A percentile compares a stretch with the other conserved stretches of the same genome.
phyloP scores from a whole-genome alignment of 2,113 vertebrate species.

The Zosterops pallidus region DNA sequence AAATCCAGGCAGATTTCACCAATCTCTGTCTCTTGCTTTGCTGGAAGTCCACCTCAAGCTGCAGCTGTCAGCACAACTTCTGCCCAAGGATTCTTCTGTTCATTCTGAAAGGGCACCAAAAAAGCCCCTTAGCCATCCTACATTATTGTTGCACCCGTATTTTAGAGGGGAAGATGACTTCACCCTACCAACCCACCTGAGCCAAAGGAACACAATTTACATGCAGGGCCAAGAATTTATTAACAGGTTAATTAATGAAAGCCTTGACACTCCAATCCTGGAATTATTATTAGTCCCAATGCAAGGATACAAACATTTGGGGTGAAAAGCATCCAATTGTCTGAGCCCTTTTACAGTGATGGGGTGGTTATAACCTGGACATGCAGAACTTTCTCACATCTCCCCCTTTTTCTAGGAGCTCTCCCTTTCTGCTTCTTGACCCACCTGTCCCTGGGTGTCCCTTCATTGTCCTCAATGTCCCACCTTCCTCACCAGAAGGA shows the following conservation, averaged over 20 bases:
- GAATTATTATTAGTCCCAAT: neutral
- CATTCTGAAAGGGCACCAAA: neutral
- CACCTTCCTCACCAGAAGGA: neutral
- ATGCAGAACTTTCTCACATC: neutral
- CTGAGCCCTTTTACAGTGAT: neutral
- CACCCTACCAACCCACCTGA: neutral
- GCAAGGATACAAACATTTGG: neutral
- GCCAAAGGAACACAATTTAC: neutral
- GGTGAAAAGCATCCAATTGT: neutral
- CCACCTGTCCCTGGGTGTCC: rapidly evolving
- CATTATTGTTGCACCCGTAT: neutral
- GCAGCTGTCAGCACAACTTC: neutral
- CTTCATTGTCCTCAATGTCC: neutral
- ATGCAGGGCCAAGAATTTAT: neutral
- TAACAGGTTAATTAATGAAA: neutral
- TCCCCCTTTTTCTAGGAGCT: neutral
- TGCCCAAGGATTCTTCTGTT: neutral
- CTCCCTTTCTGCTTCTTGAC: too few relatives aligned
- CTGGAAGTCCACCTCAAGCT: neutral
- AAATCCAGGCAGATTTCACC: neutral
- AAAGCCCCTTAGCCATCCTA: neutral
- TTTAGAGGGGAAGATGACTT: neutral
- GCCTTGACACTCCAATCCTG: neutral
- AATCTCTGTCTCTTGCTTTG: neutral
- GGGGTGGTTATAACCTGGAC: neutral